Conservation (phyloP, 2,888 invertebrate species). For the Campoplex nolae region DNA sequence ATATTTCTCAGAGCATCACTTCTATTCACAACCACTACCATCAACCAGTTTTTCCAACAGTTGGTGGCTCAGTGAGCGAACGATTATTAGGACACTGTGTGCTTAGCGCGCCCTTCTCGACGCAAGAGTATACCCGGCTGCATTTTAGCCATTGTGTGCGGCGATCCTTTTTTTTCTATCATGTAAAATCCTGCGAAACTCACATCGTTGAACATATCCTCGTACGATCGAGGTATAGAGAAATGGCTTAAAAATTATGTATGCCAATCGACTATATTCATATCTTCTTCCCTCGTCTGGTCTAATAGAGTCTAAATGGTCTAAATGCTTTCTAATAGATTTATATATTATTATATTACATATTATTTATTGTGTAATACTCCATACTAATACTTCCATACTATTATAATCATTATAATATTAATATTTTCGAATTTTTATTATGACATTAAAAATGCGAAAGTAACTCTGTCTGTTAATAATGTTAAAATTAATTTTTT, state of each 20-base stretch:
- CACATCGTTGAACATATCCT: slow-evolving; percentile 4
- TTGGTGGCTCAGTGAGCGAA: slow-evolving; percentile 70
- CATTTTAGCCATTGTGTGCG: slow-evolving; percentile 73
- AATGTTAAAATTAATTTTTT: too few species aligned
- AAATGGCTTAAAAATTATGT: not conserved
- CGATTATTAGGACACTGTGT: slow-evolving; percentile 75
- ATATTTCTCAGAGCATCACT: slow-evolving; percentile 1
- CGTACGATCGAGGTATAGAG: not conserved
- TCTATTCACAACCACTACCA: not conserved
- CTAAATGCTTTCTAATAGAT: too few species aligned
- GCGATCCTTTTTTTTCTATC: slow-evolving; percentile 51
- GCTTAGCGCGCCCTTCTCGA: slow-evolving; percentile 79
- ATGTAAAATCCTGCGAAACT: not conserved
- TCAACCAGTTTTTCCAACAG: slow-evolving; percentile 19
- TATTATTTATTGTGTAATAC: too few species aligned
- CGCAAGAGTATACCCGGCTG: slow-evolving; percentile 70
- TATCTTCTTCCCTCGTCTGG: not conserved
- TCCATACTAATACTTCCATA: too few species aligned
- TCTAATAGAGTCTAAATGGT: not conserved
- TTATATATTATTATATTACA: too few species aligned
- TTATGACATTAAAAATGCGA: too few species aligned
- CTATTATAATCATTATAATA: too few species aligned
- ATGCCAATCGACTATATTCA: not conserved
- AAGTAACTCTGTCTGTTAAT: too few species aligned
- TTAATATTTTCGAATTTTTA: too few species aligned